These are phyloP conservation scores for Eurytoma californica DNA, from an alignment of 2,888 invertebrate species.

Conservation along the genomic window DNA sequence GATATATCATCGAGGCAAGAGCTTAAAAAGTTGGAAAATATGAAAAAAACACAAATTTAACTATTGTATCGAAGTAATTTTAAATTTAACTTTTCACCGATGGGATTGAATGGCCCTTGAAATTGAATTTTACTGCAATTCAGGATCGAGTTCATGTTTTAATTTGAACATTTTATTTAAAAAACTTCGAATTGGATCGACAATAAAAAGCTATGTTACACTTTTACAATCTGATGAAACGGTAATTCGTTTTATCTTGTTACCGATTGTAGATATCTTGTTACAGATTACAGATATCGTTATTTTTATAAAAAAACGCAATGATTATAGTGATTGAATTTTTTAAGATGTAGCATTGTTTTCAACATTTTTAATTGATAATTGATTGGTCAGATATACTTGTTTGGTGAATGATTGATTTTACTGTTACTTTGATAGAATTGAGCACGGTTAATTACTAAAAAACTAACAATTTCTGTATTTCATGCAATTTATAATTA, in stretches of 20 bases:
- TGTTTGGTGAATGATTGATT: conserved; percentile 6
- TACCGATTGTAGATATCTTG: too few species aligned
- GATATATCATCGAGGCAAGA: conserved; percentile 47
- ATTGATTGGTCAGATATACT: conserved; percentile 3
- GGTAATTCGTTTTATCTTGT: too few species aligned
- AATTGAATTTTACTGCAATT: too few species aligned
- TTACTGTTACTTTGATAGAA: conserved; percentile 23
- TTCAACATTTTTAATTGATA: too few species aligned
- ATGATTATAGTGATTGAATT: background rate
- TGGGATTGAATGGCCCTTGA: too few species aligned
- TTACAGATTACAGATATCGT: too few species aligned
- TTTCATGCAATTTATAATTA: background rate
- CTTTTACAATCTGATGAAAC: too few species aligned
- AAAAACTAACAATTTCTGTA: conserved; percentile 22
- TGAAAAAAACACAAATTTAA: conserved; percentile 18
- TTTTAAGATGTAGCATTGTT: too few species aligned
- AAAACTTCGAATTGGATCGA: background rate
- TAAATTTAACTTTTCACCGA: background rate
- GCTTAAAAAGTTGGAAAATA: conserved; percentile 35
- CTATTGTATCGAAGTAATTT: conserved; percentile 15
- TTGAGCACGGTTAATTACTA: conserved; percentile 27
- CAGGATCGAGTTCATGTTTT: background rate
- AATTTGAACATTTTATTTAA: background rate
- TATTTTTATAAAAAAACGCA: background rate
- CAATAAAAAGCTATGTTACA: background rate